These are phyloP conservation scores for Dasysyrphus tricinctus DNA, from an alignment of 2,888 invertebrate genomes.

Conservation along the genomic window DNA sequence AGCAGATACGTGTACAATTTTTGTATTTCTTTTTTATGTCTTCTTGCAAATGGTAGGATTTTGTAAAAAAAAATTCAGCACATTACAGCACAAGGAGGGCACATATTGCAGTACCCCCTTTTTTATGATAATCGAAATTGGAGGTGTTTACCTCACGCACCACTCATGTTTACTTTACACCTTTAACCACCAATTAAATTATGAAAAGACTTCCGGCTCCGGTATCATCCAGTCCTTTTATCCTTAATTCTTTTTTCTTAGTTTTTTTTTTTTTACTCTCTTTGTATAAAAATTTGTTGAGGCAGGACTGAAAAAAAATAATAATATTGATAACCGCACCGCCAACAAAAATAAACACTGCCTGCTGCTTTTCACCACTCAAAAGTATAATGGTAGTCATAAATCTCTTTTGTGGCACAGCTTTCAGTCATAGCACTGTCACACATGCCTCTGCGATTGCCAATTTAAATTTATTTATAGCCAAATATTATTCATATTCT, in stretches of 20 bases:
- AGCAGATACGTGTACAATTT: too few species aligned
- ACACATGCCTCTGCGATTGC: conserved; percentile 46
- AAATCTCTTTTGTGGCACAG: conserved; percentile 40
- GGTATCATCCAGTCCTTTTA: background rate
- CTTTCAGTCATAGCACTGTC: conserved; percentile 45
- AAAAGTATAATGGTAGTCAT: conserved; percentile 26
- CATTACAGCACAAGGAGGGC: too few species aligned
- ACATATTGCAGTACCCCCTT: too few species aligned
- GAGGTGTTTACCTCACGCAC: too few species aligned
- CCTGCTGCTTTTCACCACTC: background rate
- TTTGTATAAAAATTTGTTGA: conserved; percentile 26
- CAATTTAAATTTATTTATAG: conserved; percentile 53
- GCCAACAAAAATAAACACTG: conserved; percentile 32
- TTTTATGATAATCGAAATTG: too few species aligned
- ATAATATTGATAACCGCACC: background rate
- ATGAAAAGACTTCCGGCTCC: background rate
- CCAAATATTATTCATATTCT: conserved; percentile 40
- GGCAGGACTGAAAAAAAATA: background rate
- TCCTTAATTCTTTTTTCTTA: background rate
- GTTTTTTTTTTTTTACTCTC: conserved; percentile 5
- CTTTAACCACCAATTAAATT: conserved; percentile 10
- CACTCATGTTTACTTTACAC: background rate
- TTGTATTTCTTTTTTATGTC: too few species aligned
- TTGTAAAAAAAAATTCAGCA: too few species aligned
- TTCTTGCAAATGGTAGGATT: too few species aligned